Percentiles rank a stretch among this genome's conserved stretches.
phyloP scores from a whole-genome alignment of 2,888 invertebrate species.

The Himalopsyche japonica region DNA sequence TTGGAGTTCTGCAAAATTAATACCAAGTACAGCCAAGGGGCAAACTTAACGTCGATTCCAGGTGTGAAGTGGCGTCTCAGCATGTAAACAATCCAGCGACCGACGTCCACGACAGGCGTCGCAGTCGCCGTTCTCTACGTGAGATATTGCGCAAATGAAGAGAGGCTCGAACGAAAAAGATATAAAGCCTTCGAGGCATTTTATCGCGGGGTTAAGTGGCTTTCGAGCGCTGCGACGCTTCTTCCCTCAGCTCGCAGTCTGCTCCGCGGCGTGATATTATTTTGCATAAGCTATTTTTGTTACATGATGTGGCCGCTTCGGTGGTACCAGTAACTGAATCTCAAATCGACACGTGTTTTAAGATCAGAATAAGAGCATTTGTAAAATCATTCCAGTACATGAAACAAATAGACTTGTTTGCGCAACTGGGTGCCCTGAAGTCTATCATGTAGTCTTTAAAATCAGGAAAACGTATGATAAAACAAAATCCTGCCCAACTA shows the following conservation, averaged over 20 bases:
- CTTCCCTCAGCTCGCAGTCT: not conserved
- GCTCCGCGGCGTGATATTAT: not conserved
- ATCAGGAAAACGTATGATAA: no score
- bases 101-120: not conserved
- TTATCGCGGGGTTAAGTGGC: constrained; percentile 11
- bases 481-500: no score
- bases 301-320: not conserved
- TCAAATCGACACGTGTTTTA: not conserved
- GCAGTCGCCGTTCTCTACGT: not conserved
- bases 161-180: constrained; percentile 5
- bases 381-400: no score
- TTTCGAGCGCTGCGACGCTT: not conserved
- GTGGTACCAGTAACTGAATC: not conserved
- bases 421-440: no score
- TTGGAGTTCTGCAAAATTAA: not conserved
- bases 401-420: no score
- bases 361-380: not conserved
- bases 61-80: not conserved
- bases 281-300: not conserved
- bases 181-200: constrained; percentile 5
- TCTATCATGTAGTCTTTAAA: no score
- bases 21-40: not conserved
- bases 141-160: constrained; percentile 5
- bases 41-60: not conserved
- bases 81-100: not conserved